Conservation (phyloP, 2,797 vertebrate genomes). For the Thripadectes ignobilis region DNA sequence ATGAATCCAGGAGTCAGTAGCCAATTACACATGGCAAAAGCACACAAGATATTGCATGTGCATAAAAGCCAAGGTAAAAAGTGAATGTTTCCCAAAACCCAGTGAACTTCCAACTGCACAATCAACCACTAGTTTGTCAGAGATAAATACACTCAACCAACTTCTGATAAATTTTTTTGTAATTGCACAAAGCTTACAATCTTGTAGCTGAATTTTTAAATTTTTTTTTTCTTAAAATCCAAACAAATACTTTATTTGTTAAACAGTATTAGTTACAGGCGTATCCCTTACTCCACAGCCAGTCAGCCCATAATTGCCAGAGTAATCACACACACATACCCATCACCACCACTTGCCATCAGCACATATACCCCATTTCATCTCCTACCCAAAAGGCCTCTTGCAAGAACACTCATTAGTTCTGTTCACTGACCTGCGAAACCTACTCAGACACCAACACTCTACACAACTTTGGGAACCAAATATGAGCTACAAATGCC, state of each 20-base stretch:
- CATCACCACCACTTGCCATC: not conserved
- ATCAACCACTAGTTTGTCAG: not conserved
- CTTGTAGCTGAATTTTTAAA: not conserved
- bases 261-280: not conserved
- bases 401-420: not conserved
- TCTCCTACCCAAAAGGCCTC: not conserved
- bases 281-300: not conserved
- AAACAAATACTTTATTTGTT: not conserved
- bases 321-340: not conserved
- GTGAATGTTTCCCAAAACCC: not conserved
- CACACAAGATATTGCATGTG: accelerated
- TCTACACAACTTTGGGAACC: not conserved
- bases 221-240: not conserved
- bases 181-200: not conserved
- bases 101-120: not conserved
- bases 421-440: not conserved
- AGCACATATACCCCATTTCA: not conserved
- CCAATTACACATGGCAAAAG: not conserved
- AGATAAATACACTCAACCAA: not conserved
- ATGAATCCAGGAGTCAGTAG: not conserved
- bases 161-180: not conserved
- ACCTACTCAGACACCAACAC: not conserved
- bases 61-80: not conserved
- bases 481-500: not conserved
- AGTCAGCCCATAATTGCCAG: not conserved